Percentiles rank a stretch among this genome's conserved stretches.
Evolutionary conservation across 1,140 invertebrate species (phyloP).

Genomic region (Cydia amplana): DNA sequence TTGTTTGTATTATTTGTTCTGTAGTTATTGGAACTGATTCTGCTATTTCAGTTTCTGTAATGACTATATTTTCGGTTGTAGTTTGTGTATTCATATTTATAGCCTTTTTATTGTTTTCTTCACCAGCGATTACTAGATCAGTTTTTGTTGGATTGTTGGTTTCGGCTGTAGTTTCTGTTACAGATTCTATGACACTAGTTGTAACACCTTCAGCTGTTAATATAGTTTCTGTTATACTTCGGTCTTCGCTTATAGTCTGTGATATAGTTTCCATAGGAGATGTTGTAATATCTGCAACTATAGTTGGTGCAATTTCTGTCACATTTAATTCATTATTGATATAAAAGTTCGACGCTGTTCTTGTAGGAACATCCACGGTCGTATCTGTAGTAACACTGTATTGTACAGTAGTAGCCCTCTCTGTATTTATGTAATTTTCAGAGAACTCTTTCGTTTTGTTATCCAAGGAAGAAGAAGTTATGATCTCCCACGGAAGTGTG

Average conservation of each 20-base stretch:
- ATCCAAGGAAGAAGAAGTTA: constrained; percentile 2
- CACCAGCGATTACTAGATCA: neutral
- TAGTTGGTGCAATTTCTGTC: neutral
- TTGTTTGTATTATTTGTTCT: neutral
- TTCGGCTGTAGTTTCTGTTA: neutral
- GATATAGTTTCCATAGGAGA: neutral
- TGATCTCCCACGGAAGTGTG: neutral
- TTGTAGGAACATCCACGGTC: neutral
- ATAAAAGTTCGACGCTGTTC: neutral
- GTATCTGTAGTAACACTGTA: neutral
- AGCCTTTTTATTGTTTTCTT: constrained; percentile 10
- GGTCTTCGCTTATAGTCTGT: neutral
- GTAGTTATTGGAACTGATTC: neutral
- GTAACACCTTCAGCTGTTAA: neutral
- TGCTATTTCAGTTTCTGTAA: neutral
- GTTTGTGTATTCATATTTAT: constrained; percentile 6
- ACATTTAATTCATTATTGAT: constrained; percentile 18
- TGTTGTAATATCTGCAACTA: neutral
- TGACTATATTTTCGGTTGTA: constrained; percentile 5
- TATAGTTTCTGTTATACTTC: neutral
- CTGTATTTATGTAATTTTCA: constrained; percentile 21
- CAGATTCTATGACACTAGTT: neutral
- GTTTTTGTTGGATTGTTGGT: neutral
- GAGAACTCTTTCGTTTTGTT: constrained; percentile 24
- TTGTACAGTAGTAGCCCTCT: neutral